Conservation (phyloP, 2,113 vertebrate genomes). For the Ceyx cyanopectus region DNA sequence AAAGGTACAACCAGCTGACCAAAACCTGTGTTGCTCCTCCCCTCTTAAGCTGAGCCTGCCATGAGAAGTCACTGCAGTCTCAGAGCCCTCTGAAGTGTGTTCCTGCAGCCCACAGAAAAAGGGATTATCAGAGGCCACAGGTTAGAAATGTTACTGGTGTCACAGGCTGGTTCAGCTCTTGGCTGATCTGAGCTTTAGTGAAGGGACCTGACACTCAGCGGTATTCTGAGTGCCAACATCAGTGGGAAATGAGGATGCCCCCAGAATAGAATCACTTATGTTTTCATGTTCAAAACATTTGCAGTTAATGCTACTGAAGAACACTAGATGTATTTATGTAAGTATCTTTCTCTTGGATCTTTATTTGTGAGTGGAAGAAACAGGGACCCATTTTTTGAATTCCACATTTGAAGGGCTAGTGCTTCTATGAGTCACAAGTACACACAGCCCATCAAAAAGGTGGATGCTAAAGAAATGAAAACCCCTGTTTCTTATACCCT, state of each 20-base stretch:
- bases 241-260: background rate
- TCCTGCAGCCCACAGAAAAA: background rate
- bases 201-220: background rate
- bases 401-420: background rate
- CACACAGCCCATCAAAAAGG: background rate
- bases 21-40: background rate
- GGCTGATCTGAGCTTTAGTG: background rate
- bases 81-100: background rate
- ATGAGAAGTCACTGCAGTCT: background rate
- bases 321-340: background rate
- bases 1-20: background rate
- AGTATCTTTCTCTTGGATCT: background rate
- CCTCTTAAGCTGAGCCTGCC: background rate
- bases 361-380: background rate
- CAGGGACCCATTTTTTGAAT: background rate
- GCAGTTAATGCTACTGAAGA: background rate
- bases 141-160: background rate
- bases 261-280: background rate
- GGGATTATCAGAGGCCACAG: background rate
- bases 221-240: background rate
- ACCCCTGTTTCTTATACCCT: background rate
- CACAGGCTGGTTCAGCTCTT: background rate
- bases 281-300: background rate
- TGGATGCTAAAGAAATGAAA: constrained; percentile 1
- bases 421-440: background rate